Base-by-base conservation (phyloP, 30 jellyfish, hydroid and myxozoan genomes). In the Aurelia coerulea region DNA sequence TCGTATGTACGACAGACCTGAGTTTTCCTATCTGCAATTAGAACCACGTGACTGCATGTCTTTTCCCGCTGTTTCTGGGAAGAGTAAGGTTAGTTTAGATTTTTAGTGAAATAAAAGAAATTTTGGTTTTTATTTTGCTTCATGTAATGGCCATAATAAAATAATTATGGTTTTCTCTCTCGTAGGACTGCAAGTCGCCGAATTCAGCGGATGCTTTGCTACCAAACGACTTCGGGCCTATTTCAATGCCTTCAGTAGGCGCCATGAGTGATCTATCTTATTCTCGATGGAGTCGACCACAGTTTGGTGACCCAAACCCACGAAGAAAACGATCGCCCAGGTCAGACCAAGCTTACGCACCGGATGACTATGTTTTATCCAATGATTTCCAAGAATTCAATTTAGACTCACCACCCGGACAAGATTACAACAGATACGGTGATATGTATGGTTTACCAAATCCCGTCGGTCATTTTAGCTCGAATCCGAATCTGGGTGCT, bases 401-500 rank as follows among this genome's bases (percentile, higher is more conserved):
- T 42, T 42, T 83, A 50, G 92, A 83, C 62, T 83, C 92, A 62
- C 79, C 92, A 67, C 86, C 92, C 86, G 92, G 92, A 4, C 92
- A 71, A 51, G 86, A 70, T 62, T 70, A 69, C 74, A 42, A 69
- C 74, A 42, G 92, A 18, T 83, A 51, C 80, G 86, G 92, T 31
- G 92, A 83, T 60, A 17, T 72, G 80, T 62, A 51, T 65, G 86
- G 86, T 19, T 58, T 83, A 56, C 82, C 84, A 72, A 83, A 60
- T 68, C 79, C 79, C 50, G 86, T 62, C 69, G 92, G 92, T 34
- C 92, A 83, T 79, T 83, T 54, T 63, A 62, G 34, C 4, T 65
- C 91, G 81, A 83, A 83, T 71, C 92, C 86, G 86, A 83, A 58
- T 83, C 71, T 83, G 92, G 92, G 86, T 67, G 92, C 80, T 53